These are phyloP conservation scores for Helostoma temminkii DNA, from an alignment of 2,797 vertebrate genomes.

Conservation along the genomic window DNA sequence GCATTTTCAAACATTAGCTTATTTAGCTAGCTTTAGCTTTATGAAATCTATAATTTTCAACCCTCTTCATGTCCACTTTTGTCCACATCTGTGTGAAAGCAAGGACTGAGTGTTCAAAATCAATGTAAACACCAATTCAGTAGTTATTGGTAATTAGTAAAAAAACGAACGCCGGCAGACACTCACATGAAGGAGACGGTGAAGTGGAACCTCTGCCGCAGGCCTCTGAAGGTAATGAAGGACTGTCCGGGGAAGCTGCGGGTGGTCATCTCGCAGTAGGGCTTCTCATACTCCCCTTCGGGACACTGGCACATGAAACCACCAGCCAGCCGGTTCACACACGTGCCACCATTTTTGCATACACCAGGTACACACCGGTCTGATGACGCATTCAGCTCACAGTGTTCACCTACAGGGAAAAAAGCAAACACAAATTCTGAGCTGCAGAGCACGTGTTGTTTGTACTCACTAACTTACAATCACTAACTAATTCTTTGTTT, in stretches of 20 bases:
- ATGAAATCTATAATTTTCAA: no score
- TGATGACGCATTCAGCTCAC: slow-evolving; percentile 90
- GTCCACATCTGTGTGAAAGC: background rate
- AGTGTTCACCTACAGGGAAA: slow-evolving; percentile 89
- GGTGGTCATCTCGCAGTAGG: slow-evolving; percentile 97
- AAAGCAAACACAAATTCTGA: background rate
- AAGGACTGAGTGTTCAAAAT: background rate
- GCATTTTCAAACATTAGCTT: no score
- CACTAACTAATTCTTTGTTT: background rate
- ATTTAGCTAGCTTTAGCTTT: no score
- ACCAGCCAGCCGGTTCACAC: slow-evolving; percentile 92
- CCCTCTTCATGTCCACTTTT: background rate
- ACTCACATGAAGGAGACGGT: slow-evolving; percentile 94
- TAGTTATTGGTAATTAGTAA: background rate
- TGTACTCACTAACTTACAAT: background rate
- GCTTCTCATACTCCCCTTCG: slow-evolving; percentile 89
- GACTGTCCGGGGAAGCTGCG: slow-evolving; percentile 95
- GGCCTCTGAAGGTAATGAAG: slow-evolving; percentile 96
- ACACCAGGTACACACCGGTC: slow-evolving; percentile 92
- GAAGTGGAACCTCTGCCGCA: slow-evolving; percentile 97
- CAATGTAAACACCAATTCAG: no score
- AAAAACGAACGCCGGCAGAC: background rate
- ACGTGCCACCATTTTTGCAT: slow-evolving; percentile 95
- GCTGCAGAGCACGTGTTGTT: background rate
- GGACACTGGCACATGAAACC: slow-evolving; percentile 96